phyloP scores from a whole-genome alignment of 2,797 vertebrate genomes.

The Coranthus polyacanthus region DNA sequence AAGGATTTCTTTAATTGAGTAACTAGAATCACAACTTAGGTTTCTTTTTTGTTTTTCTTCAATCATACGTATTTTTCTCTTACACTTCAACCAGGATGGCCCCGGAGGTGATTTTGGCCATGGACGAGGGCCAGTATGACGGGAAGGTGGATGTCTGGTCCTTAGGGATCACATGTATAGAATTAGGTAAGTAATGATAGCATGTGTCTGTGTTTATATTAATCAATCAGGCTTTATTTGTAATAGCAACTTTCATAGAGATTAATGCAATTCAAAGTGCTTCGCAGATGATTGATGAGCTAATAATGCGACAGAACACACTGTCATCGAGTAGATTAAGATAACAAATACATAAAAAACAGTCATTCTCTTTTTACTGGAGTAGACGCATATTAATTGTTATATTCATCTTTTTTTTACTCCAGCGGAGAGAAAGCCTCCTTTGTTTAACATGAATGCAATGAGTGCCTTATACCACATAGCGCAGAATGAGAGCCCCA shows the following conservation, averaged over 20 bases:
- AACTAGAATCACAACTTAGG: too few relatives aligned
- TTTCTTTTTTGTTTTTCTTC: too few relatives aligned
- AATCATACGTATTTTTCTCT: background rate
- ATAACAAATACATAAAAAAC: too few relatives aligned
- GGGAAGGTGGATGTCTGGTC: slow-evolving; percentile 99
- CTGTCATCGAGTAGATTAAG: too few relatives aligned
- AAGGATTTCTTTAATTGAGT: too few relatives aligned
- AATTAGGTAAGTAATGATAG: slow-evolving; percentile 89
- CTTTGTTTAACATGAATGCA: slow-evolving; percentile 99
- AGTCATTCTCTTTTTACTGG: too few relatives aligned
- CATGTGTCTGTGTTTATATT: background rate
- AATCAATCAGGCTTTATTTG: too few relatives aligned
- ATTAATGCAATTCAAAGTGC: too few relatives aligned
- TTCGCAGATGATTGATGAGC: too few relatives aligned
- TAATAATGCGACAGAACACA: too few relatives aligned
- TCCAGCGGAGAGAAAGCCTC: slow-evolving; percentile 98
- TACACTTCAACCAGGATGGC: slow-evolving; percentile 90
- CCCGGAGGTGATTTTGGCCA: slow-evolving; percentile 98
- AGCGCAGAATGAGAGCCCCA: slow-evolving; percentile 99
- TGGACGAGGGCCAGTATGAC: slow-evolving; percentile 99
- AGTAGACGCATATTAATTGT: background rate
- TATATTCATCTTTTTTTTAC: slow-evolving; percentile 26
- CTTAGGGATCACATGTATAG: slow-evolving; percentile 99
- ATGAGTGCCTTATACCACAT: slow-evolving; percentile 99
- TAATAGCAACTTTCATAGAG: too few relatives aligned